These are phyloP conservation scores for Bombycilla garrulus DNA, from an alignment of 2,113 vertebrate genomes.

Conservation along the genomic window DNA sequence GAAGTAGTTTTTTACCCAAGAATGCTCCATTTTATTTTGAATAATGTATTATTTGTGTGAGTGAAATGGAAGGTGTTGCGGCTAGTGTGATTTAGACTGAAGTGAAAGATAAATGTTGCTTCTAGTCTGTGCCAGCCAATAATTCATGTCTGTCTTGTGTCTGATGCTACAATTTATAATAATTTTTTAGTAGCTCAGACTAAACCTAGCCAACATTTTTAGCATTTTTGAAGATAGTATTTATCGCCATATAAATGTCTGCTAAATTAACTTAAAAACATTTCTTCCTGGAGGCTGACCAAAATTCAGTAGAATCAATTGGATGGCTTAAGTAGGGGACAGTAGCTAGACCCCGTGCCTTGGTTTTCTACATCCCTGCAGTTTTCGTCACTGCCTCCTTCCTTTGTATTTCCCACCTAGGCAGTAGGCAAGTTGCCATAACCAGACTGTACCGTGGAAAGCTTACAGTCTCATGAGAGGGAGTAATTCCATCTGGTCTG, in stretches of 20 bases:
- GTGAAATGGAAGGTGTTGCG: constrained; percentile 82
- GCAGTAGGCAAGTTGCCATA: constrained; percentile 71
- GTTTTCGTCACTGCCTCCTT: constrained; percentile 61
- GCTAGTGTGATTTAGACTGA: constrained; percentile 79
- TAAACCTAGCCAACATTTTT: constrained; percentile 79
- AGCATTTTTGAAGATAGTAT: constrained; percentile 77
- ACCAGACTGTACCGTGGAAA: constrained; percentile 70
- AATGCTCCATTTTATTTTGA: constrained; percentile 79
- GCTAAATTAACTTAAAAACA: constrained; percentile 72
- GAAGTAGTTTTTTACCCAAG: constrained; percentile 80
- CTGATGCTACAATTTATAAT: constrained; percentile 72
- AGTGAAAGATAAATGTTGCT: constrained; percentile 78
- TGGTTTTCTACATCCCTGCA: constrained; percentile 75
- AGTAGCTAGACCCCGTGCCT: constrained; percentile 72
- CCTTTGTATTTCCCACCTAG: constrained; percentile 50
- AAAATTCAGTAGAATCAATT: constrained; percentile 75
- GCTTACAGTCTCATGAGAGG: constrained; percentile 63
- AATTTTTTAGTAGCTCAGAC: constrained; percentile 75
- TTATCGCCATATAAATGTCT: constrained; percentile 78
- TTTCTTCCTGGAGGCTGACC: constrained; percentile 83
- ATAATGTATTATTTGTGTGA: constrained; percentile 79
- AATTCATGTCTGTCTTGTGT: constrained; percentile 78
- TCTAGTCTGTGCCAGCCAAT: constrained; percentile 76
- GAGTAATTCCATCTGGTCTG: constrained; percentile 67
- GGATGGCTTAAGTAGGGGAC: constrained; percentile 72